Conservation (phyloP, 2,113 vertebrate species). For the Phyllostomus discolor region DNA sequence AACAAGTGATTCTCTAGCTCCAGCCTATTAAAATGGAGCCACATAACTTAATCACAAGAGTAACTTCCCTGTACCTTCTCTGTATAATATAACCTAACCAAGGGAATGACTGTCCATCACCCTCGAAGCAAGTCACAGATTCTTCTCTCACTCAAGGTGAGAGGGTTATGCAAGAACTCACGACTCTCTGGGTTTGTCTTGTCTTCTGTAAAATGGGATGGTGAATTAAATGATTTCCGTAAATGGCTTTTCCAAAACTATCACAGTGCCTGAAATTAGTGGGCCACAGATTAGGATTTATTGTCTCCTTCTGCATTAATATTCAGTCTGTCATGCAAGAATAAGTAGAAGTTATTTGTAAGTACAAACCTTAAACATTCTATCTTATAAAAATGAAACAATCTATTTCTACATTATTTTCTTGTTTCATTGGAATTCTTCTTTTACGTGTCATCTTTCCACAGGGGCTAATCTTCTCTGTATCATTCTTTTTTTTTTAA, state of each 20-base stretch:
- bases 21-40: neutral
- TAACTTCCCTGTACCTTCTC: neutral
- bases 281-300: neutral
- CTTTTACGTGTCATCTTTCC: neutral
- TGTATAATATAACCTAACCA: neutral
- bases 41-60: neutral
- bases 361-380: neutral
- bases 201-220: neutral
- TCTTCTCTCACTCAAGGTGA: neutral
- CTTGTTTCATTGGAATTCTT: slow-evolving; percentile 41
- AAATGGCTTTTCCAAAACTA: neutral
- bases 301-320: slow-evolving; percentile 22
- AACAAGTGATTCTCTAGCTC: neutral
- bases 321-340: neutral
- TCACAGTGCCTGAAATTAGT: slow-evolving; percentile 13
- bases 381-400: neutral
- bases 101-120: neutral
- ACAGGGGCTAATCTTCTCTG: neutral
- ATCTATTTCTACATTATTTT: slow-evolving; percentile 6
- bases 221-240: neutral
- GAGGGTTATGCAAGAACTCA: neutral
- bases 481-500: neutral
- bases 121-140: neutral
- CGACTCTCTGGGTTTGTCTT: neutral
- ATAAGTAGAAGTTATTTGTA: slow-evolving; percentile 30